Conservation (phyloP, 2,797 vertebrate species). For the Artibeus lituratus region DNA sequence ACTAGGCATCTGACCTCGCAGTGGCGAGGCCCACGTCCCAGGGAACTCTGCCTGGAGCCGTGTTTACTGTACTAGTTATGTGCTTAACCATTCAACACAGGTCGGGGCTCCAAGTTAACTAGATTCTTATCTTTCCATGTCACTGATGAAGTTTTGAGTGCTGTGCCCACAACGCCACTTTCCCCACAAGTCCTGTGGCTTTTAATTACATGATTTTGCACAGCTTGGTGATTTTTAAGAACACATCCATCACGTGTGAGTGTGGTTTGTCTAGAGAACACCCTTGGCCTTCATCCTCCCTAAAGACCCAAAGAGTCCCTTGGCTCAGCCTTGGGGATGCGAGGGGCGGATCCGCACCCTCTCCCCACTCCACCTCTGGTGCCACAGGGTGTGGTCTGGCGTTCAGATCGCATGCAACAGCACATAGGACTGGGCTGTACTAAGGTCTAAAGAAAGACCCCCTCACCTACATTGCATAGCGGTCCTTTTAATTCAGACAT, state of each 20-base stretch:
- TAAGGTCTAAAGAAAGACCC: not conserved
- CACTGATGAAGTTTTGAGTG: not conserved
- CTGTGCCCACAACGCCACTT: no score
- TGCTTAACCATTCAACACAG: fast-evolving
- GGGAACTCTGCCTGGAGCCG: not conserved
- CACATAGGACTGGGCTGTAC: no score
- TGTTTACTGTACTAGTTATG: fast-evolving
- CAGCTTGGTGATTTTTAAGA: fast-evolving
- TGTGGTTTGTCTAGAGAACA: not conserved
- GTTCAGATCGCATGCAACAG: fast-evolving
- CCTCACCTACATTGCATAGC: fast-evolving
- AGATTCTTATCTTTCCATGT: not conserved
- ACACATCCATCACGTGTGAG: fast-evolving
- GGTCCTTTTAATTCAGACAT: not conserved
- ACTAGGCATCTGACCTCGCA: not conserved
- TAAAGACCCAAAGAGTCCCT: not conserved
- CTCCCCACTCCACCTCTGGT: no score
- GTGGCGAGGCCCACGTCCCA: not conserved
- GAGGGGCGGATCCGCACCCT: fast-evolving
- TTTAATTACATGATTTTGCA: fast-evolving
- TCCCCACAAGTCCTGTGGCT: not conserved
- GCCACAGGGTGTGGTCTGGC: fast-evolving
- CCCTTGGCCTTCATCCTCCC: not conserved
- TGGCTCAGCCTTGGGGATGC: fast-evolving
- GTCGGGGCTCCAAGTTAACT: fast-evolving